Evolutionary conservation across 2,888 invertebrate species (phyloP), one percentile per base, ranked within the genome.

Genomic region (Tuberolachnus salignus): DNA sequence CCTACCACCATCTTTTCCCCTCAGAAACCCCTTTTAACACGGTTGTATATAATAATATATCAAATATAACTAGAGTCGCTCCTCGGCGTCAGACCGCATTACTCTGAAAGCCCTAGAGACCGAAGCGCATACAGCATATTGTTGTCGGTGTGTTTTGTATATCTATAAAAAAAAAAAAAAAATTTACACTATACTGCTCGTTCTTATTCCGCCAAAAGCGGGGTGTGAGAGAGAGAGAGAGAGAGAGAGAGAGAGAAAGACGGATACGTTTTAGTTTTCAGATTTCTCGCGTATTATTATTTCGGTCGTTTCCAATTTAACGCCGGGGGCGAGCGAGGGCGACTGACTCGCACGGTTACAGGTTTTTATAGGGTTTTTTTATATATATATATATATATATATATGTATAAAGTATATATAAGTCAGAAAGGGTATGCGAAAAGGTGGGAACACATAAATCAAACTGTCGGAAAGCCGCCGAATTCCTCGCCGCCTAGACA

Each of bases 401-500:
- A n/a, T n/a, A n/a, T n/a, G n/a, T n/a, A n/a, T n/a, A n/a, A n/a
- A n/a, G n/a, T n/a, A n/a, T n/a, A n/a, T 67, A 42, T 42, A 59
- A 46, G 55, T 57, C 16, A 26, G 19, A 67, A 59, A 49, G 67
- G 49, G 67, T 78, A 59, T 21, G 73, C 59, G 67, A 67, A 57
- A 49, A 57, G 67, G 26, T 67, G 67, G 46, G n/a, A n/a, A n/a
- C n/a, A 51, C 59, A 69, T 78, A 78, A 78, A 78, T 78, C 78
- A 78, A 59, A 69, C 49, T 67, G 78, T 67, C 59, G 34, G 49
- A 67, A 44, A 69, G 34, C 57, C 16, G 44, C 53, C 26, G 51
- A 57, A 67, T 59, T 78, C 78, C 69, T 49, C 59, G 57, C 59
- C 67, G 69, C 67, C 78, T 78, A 78, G 78, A 59, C 78, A 51